Conservation (phyloP, 2,888 invertebrate genomes). For the Fragum whitleyi region DNA sequence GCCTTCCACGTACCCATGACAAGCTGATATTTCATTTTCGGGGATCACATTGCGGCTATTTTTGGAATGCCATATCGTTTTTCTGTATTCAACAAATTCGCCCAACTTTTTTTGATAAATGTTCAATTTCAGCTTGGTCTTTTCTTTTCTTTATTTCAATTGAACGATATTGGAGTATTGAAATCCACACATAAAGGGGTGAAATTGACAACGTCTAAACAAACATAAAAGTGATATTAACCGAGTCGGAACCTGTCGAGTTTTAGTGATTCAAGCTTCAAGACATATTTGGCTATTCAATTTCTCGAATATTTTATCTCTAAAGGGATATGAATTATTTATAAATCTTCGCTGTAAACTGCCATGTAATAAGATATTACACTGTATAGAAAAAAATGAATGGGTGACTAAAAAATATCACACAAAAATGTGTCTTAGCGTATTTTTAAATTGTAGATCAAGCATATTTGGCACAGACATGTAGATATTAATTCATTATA, state of each 20-base stretch:
- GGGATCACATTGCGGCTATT: slow-evolving; percentile 26
- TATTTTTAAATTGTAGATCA: too few species aligned
- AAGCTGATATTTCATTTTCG: not conserved
- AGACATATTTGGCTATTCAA: slow-evolving; percentile 26
- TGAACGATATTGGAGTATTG: slow-evolving; percentile 17
- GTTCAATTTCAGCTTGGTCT: slow-evolving; percentile 39
- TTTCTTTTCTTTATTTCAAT: slow-evolving; percentile 17
- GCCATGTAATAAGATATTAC: slow-evolving; percentile 27
- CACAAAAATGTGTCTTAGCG: too few species aligned
- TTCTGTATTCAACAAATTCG: not conserved
- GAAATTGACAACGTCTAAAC: slow-evolving; percentile 42
- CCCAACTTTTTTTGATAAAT: slow-evolving; percentile 34
- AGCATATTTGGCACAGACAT: too few species aligned
- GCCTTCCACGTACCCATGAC: slow-evolving; percentile 8
- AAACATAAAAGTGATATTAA: slow-evolving; percentile 40
- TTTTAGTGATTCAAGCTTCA: not conserved
- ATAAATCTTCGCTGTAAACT: slow-evolving; percentile 8
- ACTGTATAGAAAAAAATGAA: slow-evolving; percentile 1
- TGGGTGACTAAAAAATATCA: too few species aligned
- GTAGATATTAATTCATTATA: too few species aligned
- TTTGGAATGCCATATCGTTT: slow-evolving; percentile 4
- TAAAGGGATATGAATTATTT: slow-evolving; percentile 19
- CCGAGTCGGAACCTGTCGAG: slow-evolving; percentile 14
- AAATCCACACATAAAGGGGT: slow-evolving; percentile 31
- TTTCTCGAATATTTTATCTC: slow-evolving; percentile 25